A percentile compares a stretch with the other conserved stretches of the same genome.
phyloP scores from a whole-genome alignment of 64 coral and sea anemone species.

The Stichodactyla mertensii region DNA sequence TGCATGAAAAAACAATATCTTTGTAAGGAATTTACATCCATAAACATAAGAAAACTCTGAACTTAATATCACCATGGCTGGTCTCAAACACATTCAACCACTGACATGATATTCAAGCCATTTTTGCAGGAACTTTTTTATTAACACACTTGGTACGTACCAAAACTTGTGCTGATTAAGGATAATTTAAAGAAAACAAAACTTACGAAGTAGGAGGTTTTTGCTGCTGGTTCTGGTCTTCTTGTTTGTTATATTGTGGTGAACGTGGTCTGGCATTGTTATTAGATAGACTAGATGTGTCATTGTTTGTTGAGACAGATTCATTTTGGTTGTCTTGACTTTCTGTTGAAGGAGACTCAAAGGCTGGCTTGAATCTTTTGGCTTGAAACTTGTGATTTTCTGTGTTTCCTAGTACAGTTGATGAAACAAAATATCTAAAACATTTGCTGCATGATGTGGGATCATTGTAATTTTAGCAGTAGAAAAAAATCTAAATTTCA shows the following conservation, averaged over 20 bases:
- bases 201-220: not conserved
- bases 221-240: not conserved
- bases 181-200: not conserved
- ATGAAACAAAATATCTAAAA: no score
- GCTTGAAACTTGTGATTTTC: slow-evolving; percentile 22
- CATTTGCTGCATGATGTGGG: no score
- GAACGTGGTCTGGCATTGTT: not conserved
- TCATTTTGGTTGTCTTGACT: not conserved
- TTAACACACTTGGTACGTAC: no score
- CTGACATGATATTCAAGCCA: no score
- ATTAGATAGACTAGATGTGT: not conserved
- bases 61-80: no score
- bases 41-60: no score
- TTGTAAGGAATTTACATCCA: not conserved
- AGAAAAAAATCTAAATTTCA: no score
- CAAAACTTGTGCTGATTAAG: no score
- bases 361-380: slow-evolving; percentile 24
- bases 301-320: not conserved
- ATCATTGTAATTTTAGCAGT: no score
- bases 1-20: not conserved
- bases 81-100: no score
- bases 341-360: slow-evolving; percentile 8
- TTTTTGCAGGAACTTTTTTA: no score
- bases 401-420: slow-evolving; percentile 1
- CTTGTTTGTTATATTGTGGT: not conserved